Percentiles rank a stretch among this genome's conserved stretches.
These are phyloP conservation scores for Cynaeus angustus DNA, from an alignment of 2,888 invertebrate species.

Conservation along the genomic window DNA sequence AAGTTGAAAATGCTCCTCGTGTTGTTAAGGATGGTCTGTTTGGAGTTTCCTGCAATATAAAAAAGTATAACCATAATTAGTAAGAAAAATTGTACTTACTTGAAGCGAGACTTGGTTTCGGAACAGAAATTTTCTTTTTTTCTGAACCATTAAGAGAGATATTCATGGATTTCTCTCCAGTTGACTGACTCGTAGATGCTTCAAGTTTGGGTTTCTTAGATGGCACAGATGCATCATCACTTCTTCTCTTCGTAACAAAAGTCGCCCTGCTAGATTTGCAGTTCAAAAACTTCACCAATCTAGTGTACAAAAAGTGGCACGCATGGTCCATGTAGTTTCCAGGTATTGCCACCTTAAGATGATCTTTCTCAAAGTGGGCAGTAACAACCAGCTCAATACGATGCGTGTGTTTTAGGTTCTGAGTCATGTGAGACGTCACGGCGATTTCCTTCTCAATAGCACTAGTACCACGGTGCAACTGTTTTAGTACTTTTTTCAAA, in stretches of 20 bases:
- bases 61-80: constrained; percentile 80
- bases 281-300: constrained; percentile 1
- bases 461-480: background rate
- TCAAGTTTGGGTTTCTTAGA: background rate
- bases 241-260: background rate
- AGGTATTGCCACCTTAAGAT: background rate
- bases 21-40: constrained; percentile 75
- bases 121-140: too few species aligned
- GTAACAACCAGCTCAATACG: too few species aligned
- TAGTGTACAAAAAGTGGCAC: constrained; percentile 6
- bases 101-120: too few species aligned
- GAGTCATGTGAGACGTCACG: background rate
- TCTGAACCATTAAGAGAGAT: too few species aligned
- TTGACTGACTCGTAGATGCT: too few species aligned
- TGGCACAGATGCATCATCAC: background rate
- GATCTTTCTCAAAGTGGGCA: background rate
- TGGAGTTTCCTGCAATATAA: constrained; percentile 79
- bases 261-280: background rate
- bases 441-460: background rate
- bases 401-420: too few species aligned
- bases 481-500: background rate
- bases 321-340: background rate
- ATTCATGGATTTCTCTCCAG: too few species aligned
- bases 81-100: too few species aligned
- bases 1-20: background rate